Evolutionary conservation across 2,888 invertebrate species (phyloP), one percentile per base, ranked within the genome.

Genomic region (Leptinotarsa rubiginosa): DNA sequence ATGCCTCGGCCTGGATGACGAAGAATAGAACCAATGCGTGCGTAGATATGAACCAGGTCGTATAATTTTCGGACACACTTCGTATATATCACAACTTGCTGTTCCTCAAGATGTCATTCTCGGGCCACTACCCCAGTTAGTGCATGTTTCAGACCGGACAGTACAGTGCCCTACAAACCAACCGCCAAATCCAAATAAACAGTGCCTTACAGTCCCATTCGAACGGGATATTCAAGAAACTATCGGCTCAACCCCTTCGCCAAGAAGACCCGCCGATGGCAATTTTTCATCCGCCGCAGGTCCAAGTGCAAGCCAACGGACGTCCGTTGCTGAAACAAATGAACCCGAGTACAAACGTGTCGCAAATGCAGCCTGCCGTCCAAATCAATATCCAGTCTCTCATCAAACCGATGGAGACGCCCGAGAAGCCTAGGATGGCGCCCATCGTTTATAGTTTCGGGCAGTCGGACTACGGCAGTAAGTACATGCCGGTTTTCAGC

Each of bases 361-460:
- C 47, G 47, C 69, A 69, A 22, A 86, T 88, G 73, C 87, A 88
- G 68, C 85, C 88, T 1, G 83, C 86, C 1, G 85, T 89, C 15
- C 85, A 87, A 79, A 87, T 87, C n/a, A 87, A 86, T 72, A 85
- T 87, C 25, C 86, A 87, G 74, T 87, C 87, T 0, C 79, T 88
- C 54, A 86, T 87, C 20, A 87, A 87, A 78, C 86, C 87, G 1
- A 85, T 86, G 77, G 83, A 84, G 75, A 69, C 75, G 12, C 82
- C 85, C 59, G 81, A 85, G 49, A 87, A 86, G 65, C 67, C 85
- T n/a, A 86, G 85, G 78, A 84, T 85, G n/a, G 70, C 77, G 22
- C 79, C 88, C 5, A 87, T 88, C 31, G 87, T 88, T 7, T 88
- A 88, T 74, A 87, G 87, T 77, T 88, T 88, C 62, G 86, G 87